Conservation (phyloP, 2,888 invertebrate species). For the Caenorhabditis japonica region DNA sequence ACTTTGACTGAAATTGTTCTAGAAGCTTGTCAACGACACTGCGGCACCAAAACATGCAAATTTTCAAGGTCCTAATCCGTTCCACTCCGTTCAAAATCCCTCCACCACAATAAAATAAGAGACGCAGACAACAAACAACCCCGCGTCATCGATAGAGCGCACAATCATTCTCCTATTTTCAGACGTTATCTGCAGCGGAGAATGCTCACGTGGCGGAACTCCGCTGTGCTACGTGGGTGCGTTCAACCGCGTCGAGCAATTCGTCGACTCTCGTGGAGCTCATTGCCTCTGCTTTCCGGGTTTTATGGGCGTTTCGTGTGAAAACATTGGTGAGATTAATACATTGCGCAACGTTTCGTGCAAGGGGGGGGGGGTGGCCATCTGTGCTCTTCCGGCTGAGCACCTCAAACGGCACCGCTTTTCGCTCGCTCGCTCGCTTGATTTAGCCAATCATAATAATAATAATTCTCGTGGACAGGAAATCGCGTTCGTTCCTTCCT, state of each 20-base stretch:
- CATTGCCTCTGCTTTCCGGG: conserved; percentile 75
- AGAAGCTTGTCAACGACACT: no score
- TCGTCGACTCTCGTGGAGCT: conserved; percentile 55
- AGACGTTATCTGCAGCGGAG: conserved; percentile 69
- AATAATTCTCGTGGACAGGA: conserved; percentile 18
- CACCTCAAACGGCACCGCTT: conserved; percentile 28
- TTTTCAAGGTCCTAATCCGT: no score
- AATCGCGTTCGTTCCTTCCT: conserved; percentile 17
- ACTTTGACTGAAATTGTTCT: no score
- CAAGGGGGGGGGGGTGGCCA: conserved; percentile 14
- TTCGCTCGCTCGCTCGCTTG: conserved; percentile 31
- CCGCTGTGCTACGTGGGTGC: conserved; percentile 73
- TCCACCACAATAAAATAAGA: no score
- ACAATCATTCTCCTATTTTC: conserved; percentile 14
- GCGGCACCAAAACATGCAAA: no score
- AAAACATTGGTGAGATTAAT: conserved; percentile 54
- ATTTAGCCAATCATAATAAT: conserved; percentile 50
- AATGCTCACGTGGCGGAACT: conserved; percentile 68
- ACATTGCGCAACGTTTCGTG: conserved; percentile 44
- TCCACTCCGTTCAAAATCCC: no score
- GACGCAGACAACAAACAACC: no score
- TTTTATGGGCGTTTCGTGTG: conserved; percentile 69
- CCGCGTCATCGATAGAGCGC: no score
- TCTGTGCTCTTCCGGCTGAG: conserved; percentile 32
- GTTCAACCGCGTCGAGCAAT: conserved; percentile 60